phyloP scores from a whole-genome alignment of 2,888 invertebrate species.

The Blastobasis adustella region DNA sequence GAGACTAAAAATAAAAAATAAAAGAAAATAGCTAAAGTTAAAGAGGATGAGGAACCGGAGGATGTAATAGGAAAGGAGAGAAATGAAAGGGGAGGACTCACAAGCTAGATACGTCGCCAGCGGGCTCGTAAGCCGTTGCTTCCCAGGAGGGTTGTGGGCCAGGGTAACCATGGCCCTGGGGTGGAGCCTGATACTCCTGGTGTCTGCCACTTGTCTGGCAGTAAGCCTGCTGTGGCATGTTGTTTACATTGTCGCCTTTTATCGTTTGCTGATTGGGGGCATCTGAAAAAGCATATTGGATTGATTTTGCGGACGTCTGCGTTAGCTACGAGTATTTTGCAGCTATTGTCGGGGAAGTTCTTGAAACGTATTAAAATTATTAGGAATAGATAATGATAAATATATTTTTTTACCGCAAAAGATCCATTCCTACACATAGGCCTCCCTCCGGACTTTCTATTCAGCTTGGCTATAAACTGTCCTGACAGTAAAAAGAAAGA shows the following conservation, averaged over 20 bases:
- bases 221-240: constrained; percentile 60
- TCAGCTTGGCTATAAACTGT: too few species aligned
- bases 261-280: constrained; percentile 56
- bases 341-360: too few species aligned
- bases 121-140: constrained; percentile 62
- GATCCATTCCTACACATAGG: too few species aligned
- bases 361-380: too few species aligned
- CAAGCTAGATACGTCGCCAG: constrained; percentile 70
- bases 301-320: not conserved
- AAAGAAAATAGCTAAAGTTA: constrained; percentile 3
- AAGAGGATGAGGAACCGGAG: constrained; percentile 4
- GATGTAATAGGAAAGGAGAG: constrained; percentile 21
- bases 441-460: too few species aligned
- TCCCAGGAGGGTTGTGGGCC: constrained; percentile 56
- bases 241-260: constrained; percentile 74
- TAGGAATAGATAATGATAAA: too few species aligned
- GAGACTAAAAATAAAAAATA: constrained; percentile 10
- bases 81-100: constrained; percentile 63
- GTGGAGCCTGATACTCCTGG: constrained; percentile 41
- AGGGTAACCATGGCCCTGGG: constrained; percentile 44
- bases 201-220: constrained; percentile 31
- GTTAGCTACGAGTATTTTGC: too few species aligned
- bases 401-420: too few species aligned
- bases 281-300: constrained; percentile 54
- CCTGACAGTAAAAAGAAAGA: too few species aligned